Conservation (phyloP, 23 tunicate genomes). For the Aplidium turbinatum region DNA sequence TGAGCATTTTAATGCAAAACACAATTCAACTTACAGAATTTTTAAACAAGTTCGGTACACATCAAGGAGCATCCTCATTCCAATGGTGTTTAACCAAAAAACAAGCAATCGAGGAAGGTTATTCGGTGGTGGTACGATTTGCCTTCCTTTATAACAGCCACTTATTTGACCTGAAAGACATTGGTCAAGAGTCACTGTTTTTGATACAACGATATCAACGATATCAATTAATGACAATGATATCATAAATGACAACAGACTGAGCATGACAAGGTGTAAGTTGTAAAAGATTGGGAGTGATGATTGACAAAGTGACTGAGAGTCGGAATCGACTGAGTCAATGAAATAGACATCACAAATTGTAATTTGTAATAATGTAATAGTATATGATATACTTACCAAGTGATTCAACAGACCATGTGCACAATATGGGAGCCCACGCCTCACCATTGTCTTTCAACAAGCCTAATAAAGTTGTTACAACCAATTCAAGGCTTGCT, state of each 20-base stretch:
- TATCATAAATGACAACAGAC: too few relatives aligned
- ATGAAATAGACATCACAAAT: too few relatives aligned
- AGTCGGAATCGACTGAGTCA: too few relatives aligned
- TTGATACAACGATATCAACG: too few relatives aligned
- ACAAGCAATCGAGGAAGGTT: conserved; percentile 31
- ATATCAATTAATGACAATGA: too few relatives aligned
- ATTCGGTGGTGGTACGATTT: conserved; percentile 40
- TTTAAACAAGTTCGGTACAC: conserved; percentile 62
- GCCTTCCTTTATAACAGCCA: conserved; percentile 63
- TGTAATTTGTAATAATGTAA: too few relatives aligned
- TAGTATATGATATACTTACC: too few relatives aligned
- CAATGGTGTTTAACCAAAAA: conserved; percentile 63
- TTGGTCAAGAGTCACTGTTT: neutral
- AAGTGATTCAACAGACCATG: conserved; percentile 78
- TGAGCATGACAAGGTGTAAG: too few relatives aligned
- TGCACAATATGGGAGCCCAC: conserved; percentile 78
- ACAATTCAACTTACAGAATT: conserved; percentile 45
- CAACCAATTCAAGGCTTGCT: conserved; percentile 66
- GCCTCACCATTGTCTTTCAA: conserved; percentile 65
- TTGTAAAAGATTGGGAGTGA: too few relatives aligned
- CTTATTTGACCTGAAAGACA: conserved; percentile 66
- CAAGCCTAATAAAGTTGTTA: conserved; percentile 54
- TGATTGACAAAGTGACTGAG: too few relatives aligned
- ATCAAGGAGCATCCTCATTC: conserved; percentile 79
- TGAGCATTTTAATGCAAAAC: neutral